phyloP scores from a whole-genome alignment of 2,888 invertebrate genomes.

The Cosmopolites sordidus region DNA sequence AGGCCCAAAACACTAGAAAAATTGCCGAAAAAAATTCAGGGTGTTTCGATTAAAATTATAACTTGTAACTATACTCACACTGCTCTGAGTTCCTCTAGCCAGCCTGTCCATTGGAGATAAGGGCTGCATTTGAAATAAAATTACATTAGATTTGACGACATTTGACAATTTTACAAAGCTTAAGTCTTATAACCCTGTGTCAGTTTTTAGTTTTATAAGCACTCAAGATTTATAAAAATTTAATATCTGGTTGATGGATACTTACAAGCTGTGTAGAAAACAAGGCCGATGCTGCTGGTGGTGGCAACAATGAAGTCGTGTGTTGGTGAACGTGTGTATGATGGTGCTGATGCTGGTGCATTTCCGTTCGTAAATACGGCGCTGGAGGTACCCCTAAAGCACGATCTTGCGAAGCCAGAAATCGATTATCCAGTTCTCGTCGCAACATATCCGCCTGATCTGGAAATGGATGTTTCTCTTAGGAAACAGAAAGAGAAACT shows the following conservation, averaged over 20 bases:
- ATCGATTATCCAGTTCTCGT: conserved; percentile 84
- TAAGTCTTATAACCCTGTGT: conserved; percentile 1
- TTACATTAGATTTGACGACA: conserved; percentile 7
- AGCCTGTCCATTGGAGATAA: conserved; percentile 41
- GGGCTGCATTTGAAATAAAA: conserved; percentile 35
- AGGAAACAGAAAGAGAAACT: conserved; percentile 9
- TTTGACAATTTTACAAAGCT: conserved; percentile 26
- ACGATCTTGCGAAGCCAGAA: conserved; percentile 80
- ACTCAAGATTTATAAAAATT: conserved; percentile 4
- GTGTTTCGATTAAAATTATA: background rate
- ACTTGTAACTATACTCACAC: conserved; percentile 41
- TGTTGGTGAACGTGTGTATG: conserved; percentile 89
- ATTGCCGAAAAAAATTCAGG: conserved; percentile 29
- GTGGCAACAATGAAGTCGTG: conserved; percentile 63
- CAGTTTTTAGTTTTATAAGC: background rate
- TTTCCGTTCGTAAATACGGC: conserved; percentile 71
- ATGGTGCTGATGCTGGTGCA: conserved; percentile 92
- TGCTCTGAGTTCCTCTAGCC: conserved; percentile 39
- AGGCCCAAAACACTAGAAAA: conserved; percentile 26
- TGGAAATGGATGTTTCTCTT: conserved; percentile 37
- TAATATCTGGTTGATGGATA: conserved; percentile 19
- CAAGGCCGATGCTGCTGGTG: conserved; percentile 54
- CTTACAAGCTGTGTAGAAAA: conserved; percentile 66
- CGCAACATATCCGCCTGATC: conserved; percentile 80
- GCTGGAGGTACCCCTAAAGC: conserved; percentile 49